A percentile compares a stretch with the other conserved stretches of the same genome.
These are phyloP conservation scores for Tursiops truncatus DNA, from an alignment of 2,113 vertebrate genomes.

Conservation along the genomic window DNA sequence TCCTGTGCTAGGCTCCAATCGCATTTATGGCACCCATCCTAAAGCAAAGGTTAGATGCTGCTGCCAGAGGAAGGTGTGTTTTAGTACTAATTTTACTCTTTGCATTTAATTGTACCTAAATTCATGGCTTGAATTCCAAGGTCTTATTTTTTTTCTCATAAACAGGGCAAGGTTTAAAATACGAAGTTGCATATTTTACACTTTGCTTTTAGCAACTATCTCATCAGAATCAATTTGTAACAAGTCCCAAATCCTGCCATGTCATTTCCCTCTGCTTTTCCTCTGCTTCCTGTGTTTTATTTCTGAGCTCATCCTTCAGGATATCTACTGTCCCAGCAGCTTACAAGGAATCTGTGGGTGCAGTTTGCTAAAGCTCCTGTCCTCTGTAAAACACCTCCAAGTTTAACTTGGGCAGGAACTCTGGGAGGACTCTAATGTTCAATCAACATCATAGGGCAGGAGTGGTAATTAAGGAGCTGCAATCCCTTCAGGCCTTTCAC, in stretches of 20 bases:
- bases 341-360: not conserved
- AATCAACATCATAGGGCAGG: not conserved
- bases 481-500: not conserved
- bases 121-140: not conserved
- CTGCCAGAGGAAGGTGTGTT: not conserved
- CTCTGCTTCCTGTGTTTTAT: not conserved
- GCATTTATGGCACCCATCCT: too few relatives aligned
- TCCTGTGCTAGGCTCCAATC: too few relatives aligned
- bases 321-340: not conserved
- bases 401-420: not conserved
- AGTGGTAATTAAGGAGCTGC: not conserved
- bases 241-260: not conserved
- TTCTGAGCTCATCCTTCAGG: not conserved
- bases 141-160: not conserved
- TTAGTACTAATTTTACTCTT: not conserved
- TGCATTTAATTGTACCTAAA: not conserved
- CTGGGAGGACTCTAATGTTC: not conserved
- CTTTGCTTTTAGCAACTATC: not conserved
- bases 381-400: not conserved
- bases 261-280: not conserved
- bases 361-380: not conserved
- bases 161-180: not conserved
- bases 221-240: not conserved
- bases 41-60: not conserved
- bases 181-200: not conserved